These are phyloP conservation scores for Synodontis membranacea DNA, from an alignment of 2,113 vertebrate genomes.

Conservation along the genomic window DNA sequence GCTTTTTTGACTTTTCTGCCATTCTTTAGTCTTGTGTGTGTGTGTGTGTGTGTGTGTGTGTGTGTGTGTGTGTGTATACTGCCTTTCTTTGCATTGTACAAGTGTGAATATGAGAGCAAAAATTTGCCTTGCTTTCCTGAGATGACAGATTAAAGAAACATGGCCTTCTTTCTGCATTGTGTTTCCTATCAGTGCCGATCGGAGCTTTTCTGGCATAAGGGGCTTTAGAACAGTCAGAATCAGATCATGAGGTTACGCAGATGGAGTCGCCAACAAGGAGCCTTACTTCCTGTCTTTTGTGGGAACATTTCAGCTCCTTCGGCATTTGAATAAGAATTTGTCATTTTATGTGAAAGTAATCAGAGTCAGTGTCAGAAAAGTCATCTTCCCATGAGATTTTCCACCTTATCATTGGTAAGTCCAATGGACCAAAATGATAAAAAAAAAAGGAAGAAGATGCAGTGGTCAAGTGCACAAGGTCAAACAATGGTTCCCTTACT, in stretches of 20 bases:
- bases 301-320: not conserved
- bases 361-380: constrained; percentile 44
- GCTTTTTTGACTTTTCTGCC: not conserved
- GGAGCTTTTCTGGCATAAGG: constrained; percentile 32
- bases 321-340: constrained; percentile 24
- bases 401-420: constrained; percentile 9
- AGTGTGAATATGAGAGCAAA: not conserved
- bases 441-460: constrained; percentile 65
- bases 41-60: not conserved
- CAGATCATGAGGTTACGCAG: constrained; percentile 16
- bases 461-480: constrained; percentile 60
- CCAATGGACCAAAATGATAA: constrained; percentile 24
- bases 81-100: not conserved
- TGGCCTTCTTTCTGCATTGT: constrained; percentile 32
- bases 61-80: not conserved
- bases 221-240: constrained; percentile 19
- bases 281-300: constrained; percentile 43
- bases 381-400: not conserved
- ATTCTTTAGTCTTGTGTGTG: not conserved
- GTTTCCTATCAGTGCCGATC: constrained; percentile 30
- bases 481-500: constrained; percentile 55
- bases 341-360: constrained; percentile 51
- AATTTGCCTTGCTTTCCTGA: constrained; percentile 2
- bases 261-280: constrained; percentile 14
- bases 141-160: constrained; percentile 13